Evolutionary conservation across 2,113 vertebrate genomes (phyloP), one percentile per base, ranked within the genome.

Genomic region (Paedocypris sp.): DNA sequence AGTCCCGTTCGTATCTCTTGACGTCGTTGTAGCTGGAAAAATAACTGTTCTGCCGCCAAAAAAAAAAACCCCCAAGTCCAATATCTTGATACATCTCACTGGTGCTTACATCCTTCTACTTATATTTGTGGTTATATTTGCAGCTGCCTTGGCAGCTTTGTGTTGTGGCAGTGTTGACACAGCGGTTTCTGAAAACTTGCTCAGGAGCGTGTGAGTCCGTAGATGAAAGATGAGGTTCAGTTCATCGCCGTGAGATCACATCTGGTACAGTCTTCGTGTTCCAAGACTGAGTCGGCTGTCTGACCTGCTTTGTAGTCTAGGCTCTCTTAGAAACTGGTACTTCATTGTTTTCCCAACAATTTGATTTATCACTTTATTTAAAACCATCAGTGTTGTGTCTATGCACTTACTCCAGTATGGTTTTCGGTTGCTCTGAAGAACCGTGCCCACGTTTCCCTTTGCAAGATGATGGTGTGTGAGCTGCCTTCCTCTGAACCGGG

Each of bases 41-140:
- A 18, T 39, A 20, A 16, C 3, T 47, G 3, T 13, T 20, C 12
- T 60, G 4, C 22, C 57, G 22, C 39, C 56, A 67, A 23, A 43
- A 61, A 11, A 60, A 16, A 49, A 61, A 12, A 49, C 3, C 6
- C n/a, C n/a, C n/a, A n/a, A 61, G 58, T 19, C 58, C 58, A 1
- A 61, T 33, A 33, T 49, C 47, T 10, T 33, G 45, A 32, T 60
- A 60, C 10, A 60, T 36, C 13, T 36, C 58, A 1, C 2, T 6
- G 3, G 48, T 23, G 3, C 4, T 13, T 10, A 60, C 2, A 28
- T 12, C 32, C 4, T 5, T 49, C 58, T 45, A 60, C 46, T 28
- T 60, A 32, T 60, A 60, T 25, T 60, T 60, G 9, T 20, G 11
- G 2, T 45, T 45, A 16, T 18, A n/a, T n/a, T 31, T 4, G n/a